phyloP scores from a whole-genome alignment of 2,888 invertebrate genomes.

The Oxyteleia sp. region DNA sequence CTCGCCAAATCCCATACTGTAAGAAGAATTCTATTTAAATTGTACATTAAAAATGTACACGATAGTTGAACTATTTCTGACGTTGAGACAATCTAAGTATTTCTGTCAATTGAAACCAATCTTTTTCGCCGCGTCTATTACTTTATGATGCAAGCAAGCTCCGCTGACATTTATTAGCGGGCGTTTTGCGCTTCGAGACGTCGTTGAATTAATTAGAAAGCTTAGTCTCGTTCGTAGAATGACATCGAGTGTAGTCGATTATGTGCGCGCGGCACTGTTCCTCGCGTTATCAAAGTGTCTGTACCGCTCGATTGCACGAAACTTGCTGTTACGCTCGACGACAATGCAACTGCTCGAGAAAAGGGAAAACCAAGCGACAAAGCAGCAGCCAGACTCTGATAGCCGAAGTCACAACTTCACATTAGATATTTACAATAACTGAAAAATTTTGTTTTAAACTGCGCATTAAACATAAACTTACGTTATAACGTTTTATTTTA shows the following conservation, averaged over 20 bases:
- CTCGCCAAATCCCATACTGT: too few relatives aligned
- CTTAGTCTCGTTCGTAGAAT: constrained; percentile 39
- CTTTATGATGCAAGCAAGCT: constrained; percentile 8
- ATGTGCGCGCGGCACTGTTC: constrained; percentile 16
- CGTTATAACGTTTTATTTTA: constrained; percentile 1
- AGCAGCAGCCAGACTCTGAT: constrained; percentile 8
- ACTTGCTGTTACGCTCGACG: constrained; percentile 34
- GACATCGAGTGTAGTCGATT: constrained; percentile 57
- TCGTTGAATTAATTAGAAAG: constrained; percentile 50
- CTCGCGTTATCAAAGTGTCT: constrained; percentile 49
- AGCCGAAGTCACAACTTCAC: constrained; percentile 9
- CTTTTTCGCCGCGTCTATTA: constrained; percentile 18
- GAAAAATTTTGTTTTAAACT: background rate
- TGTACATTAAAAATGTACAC: too few relatives aligned
- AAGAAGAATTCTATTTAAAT: too few relatives aligned
- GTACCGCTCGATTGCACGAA: constrained; percentile 48
- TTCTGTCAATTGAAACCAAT: too few relatives aligned
- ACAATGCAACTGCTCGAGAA: constrained; percentile 38
- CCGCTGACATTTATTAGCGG: constrained; percentile 26
- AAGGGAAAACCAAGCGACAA: constrained; percentile 27
- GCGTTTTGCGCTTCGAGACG: constrained; percentile 18
- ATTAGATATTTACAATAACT: constrained; percentile 13
- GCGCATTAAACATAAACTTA: too few relatives aligned
- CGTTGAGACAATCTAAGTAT: too few relatives aligned
- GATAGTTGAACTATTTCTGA: too few relatives aligned